These are phyloP conservation scores for Hozukius guyotensis DNA, from an alignment of 2,797 vertebrate genomes.

Conservation along the genomic window DNA sequence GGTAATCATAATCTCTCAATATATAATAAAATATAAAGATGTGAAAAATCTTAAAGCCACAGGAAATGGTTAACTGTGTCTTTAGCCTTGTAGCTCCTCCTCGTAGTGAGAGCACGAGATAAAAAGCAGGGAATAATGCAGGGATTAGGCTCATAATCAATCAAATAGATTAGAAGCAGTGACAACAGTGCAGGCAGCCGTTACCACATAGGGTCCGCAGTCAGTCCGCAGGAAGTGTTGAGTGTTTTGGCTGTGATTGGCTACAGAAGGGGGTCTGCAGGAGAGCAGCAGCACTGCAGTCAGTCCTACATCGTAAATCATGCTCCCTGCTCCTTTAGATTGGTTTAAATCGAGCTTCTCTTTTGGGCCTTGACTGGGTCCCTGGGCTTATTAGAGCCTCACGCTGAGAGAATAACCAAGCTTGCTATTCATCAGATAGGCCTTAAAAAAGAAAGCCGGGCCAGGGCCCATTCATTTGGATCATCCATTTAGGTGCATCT, in stretches of 20 bases:
- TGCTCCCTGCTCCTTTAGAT: constrained; percentile 72
- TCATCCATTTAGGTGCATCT: constrained; percentile 50
- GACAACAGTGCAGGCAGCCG: constrained; percentile 67
- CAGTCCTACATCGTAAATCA: constrained; percentile 80
- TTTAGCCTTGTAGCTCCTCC: constrained; percentile 38
- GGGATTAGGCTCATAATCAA: constrained; percentile 77
- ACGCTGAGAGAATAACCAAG: constrained; percentile 70
- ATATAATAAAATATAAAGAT: not conserved
- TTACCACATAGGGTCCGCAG: constrained; percentile 60
- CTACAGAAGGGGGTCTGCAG: constrained; percentile 70
- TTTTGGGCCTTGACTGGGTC: constrained; percentile 76
- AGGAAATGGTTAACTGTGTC: constrained; percentile 39
- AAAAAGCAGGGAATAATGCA: constrained; percentile 59
- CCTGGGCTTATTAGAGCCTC: constrained; percentile 81
- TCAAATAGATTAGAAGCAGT: constrained; percentile 76
- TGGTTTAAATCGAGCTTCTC: constrained; percentile 80
- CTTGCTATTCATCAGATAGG: constrained; percentile 77
- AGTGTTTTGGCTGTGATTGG: constrained; percentile 80
- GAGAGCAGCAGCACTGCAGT: constrained; percentile 68
- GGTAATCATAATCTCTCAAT: constrained; percentile 35
- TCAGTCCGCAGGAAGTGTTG: constrained; percentile 71
- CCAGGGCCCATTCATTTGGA: constrained; percentile 60
- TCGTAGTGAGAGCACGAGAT: constrained; percentile 11
- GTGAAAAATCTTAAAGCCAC: constrained; percentile 9
- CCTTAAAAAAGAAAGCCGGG: constrained; percentile 68